Conservation (phyloP, 2,888 invertebrate genomes). For the Hedychridium roseum region DNA sequence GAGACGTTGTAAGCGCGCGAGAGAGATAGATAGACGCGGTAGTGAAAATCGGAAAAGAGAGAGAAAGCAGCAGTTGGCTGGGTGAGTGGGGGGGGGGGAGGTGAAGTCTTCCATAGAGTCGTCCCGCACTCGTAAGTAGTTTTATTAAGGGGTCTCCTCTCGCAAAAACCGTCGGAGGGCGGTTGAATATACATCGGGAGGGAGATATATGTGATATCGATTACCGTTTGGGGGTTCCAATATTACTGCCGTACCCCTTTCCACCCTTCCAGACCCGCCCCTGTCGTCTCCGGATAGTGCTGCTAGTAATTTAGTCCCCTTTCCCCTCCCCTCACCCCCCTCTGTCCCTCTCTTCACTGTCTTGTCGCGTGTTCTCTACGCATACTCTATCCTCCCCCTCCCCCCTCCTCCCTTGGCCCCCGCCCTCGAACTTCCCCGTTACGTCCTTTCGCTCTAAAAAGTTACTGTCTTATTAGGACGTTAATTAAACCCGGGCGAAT, state of each 20-base stretch:
- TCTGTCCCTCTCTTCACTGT: slow-evolving; percentile 2
- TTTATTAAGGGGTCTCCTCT: slow-evolving; percentile 49
- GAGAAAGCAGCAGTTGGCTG: slow-evolving; percentile 16
- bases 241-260: slow-evolving; percentile 52
- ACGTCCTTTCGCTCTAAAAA: slow-evolving; percentile 15
- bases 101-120: slow-evolving; percentile 14
- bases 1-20: slow-evolving; percentile 20
- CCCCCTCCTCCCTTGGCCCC: not conserved
- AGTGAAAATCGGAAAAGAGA: slow-evolving; percentile 9
- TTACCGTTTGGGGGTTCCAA: slow-evolving; percentile 57
- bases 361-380: not conserved
- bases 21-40: not conserved
- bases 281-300: slow-evolving; percentile 14
- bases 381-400: not conserved
- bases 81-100: slow-evolving; percentile 1
- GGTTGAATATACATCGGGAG: slow-evolving; percentile 48
- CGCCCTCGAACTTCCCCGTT: slow-evolving; percentile 4
- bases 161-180: slow-evolving; percentile 37
- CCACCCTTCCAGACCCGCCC: slow-evolving; percentile 23
- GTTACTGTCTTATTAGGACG: too few species aligned
- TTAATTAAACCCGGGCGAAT: too few species aligned
- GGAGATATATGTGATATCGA: slow-evolving; percentile 57
- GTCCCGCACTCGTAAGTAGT: slow-evolving; percentile 36
- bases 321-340: slow-evolving; percentile 5
- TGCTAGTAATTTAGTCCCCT: slow-evolving; percentile 5